A percentile compares a stretch with the other conserved stretches of the same genome.
Evolutionary conservation across 2,113 vertebrate species (phyloP).

Genomic region (Rhinolophus sinicus): DNA sequence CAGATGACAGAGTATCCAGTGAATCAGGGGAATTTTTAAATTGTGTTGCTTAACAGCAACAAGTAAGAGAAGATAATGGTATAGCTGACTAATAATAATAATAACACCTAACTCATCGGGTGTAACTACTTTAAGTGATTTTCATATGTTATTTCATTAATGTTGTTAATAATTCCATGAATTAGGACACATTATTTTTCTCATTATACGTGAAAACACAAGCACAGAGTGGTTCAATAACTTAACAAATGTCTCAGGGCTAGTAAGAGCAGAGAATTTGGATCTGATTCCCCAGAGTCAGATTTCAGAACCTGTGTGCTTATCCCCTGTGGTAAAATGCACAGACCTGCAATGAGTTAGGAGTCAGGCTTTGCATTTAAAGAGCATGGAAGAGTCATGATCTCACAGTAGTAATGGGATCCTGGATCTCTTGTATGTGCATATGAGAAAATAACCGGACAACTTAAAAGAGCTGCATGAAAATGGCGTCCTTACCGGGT

Average conservation of each 20-base stretch:
- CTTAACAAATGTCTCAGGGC: background rate
- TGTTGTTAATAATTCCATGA: background rate
- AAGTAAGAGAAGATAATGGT: background rate
- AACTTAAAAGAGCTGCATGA: background rate
- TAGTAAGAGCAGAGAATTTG: background rate
- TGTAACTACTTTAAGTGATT: background rate
- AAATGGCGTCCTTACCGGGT: background rate
- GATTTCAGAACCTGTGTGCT: background rate
- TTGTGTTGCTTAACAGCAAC: background rate
- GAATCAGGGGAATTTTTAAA: background rate
- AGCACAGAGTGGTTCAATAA: background rate
- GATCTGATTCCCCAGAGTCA: background rate
- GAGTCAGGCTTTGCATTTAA: background rate
- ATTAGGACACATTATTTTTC: background rate
- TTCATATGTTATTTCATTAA: background rate
- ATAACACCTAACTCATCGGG: background rate
- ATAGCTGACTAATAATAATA: background rate
- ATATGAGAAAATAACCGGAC: background rate
- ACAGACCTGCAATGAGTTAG: background rate
- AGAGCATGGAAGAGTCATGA: background rate
- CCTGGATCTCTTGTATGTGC: background rate
- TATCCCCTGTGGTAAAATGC: background rate
- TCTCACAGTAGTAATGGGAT: no score
- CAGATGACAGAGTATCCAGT: background rate
- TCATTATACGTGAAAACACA: background rate